phyloP scores from a whole-genome alignment of 2,797 vertebrate species.

The Silurus aristotelis region DNA sequence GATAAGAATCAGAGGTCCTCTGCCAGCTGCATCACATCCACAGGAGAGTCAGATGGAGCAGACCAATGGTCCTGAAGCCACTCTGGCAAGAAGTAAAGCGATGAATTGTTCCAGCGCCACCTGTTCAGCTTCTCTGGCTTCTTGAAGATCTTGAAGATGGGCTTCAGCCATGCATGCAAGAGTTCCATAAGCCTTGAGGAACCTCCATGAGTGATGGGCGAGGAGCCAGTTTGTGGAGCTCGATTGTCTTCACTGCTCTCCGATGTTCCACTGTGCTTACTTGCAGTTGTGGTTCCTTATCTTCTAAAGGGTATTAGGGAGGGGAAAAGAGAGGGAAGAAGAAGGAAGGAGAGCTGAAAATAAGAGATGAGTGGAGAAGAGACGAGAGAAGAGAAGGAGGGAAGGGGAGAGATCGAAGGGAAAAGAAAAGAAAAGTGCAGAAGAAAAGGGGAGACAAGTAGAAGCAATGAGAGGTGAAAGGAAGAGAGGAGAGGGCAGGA shows the following conservation, averaged over 20 bases:
- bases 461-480: too few relatives aligned
- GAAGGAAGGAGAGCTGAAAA: too few relatives aligned
- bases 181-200: neutral
- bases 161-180: neutral
- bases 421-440: too few relatives aligned
- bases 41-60: neutral
- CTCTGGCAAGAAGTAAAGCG: neutral
- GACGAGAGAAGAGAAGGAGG: too few relatives aligned
- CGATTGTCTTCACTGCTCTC: neutral
- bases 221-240: too few relatives aligned
- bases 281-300: neutral
- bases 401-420: too few relatives aligned
- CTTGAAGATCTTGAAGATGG: neutral
- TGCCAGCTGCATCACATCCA: conserved; percentile 10
- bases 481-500: too few relatives aligned
- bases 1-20: too few relatives aligned
- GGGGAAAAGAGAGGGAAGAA: neutral
- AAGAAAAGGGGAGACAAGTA: too few relatives aligned
- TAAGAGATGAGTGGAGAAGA: too few relatives aligned
- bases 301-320: neutral
- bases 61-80: neutral
- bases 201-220: neutral
- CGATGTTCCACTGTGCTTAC: neutral
- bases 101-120: conserved; percentile 3
- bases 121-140: neutral